A percentile compares a stretch with the other conserved stretches of the same genome.
Evolutionary conservation across 2,888 invertebrate genomes (phyloP).

Genomic region (Rotaria magnacalcarata): DNA sequence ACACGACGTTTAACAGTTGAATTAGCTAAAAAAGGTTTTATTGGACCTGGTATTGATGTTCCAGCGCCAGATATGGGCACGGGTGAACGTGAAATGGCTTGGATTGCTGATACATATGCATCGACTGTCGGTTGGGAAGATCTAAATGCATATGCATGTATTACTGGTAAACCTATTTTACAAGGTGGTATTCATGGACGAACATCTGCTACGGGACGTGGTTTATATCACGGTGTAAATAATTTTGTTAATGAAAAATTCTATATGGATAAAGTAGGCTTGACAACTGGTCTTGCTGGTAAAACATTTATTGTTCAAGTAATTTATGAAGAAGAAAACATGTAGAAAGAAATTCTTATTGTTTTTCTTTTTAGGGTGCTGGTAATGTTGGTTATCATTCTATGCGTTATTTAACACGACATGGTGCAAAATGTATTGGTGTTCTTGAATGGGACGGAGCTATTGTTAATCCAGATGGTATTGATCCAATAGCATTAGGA

Average conservation of each 20-base stretch:
- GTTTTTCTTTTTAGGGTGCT: slow-evolving; percentile 67
- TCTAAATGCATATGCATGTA: slow-evolving; percentile 90
- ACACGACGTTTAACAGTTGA: slow-evolving; percentile 88
- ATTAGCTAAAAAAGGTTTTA: slow-evolving; percentile 89
- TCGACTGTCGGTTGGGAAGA: slow-evolving; percentile 84
- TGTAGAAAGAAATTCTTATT: background rate
- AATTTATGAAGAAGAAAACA: background rate
- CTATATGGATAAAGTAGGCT: slow-evolving; percentile 81
- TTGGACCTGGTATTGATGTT: slow-evolving; percentile 94
- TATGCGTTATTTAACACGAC: slow-evolving; percentile 83
- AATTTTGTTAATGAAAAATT: slow-evolving; percentile 87
- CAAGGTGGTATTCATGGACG: slow-evolving; percentile 93
- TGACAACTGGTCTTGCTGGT: slow-evolving; percentile 86
- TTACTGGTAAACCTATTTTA: slow-evolving; percentile 94
- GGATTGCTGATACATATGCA: slow-evolving; percentile 94
- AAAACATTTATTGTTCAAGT: slow-evolving; percentile 87
- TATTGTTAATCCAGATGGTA: slow-evolving; percentile 74
- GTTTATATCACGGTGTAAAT: slow-evolving; percentile 78
- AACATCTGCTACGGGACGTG: slow-evolving; percentile 83
- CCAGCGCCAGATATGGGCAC: slow-evolving; percentile 99
- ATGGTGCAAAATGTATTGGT: slow-evolving; percentile 85
- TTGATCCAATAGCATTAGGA: slow-evolving; percentile 73
- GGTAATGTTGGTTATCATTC: slow-evolving; percentile 96
- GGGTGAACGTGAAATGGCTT: slow-evolving; percentile 82
- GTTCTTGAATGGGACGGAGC: slow-evolving; percentile 82